Conservation (phyloP, 2,797 vertebrate genomes). For the Rhodeus uyekii region DNA sequence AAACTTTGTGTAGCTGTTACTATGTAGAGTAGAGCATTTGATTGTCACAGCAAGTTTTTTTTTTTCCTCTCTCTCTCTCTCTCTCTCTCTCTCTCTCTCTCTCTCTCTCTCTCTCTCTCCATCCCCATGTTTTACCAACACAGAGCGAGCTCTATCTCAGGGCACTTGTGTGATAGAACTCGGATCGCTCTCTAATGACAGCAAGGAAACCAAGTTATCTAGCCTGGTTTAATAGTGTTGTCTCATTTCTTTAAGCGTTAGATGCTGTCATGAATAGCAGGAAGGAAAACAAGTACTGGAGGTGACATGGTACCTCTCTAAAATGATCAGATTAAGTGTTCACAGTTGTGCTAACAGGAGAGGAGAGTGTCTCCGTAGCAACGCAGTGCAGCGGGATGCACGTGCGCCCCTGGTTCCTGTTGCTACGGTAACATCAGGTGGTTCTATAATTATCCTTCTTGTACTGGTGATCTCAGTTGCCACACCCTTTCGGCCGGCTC, state of each 20-base stretch:
- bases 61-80: no score
- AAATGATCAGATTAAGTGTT: constrained; percentile 39
- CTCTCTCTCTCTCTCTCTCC: no score
- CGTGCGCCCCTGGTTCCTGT: constrained; percentile 63
- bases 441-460: constrained; percentile 62
- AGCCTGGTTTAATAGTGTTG: neutral
- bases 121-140: neutral
- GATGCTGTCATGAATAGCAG: constrained; percentile 8
- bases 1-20: neutral
- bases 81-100: no score
- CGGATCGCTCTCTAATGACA: constrained; percentile 16
- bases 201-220: neutral
- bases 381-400: constrained; percentile 61
- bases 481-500: neutral
- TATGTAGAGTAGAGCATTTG: neutral
- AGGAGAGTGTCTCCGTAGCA: constrained; percentile 59
- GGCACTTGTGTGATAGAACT: constrained; percentile 1
- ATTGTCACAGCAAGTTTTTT: no score
- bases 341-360: constrained; percentile 35
- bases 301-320: constrained; percentile 14
- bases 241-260: constrained; percentile 34
- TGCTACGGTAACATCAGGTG: constrained; percentile 76
- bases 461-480: neutral
- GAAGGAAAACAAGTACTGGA: neutral
- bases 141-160: constrained; percentile 5